Percentiles rank a stretch among this genome's conserved stretches.
Conservation (phyloP, 2,113 vertebrate species). For the Falco punctatus region DNA sequence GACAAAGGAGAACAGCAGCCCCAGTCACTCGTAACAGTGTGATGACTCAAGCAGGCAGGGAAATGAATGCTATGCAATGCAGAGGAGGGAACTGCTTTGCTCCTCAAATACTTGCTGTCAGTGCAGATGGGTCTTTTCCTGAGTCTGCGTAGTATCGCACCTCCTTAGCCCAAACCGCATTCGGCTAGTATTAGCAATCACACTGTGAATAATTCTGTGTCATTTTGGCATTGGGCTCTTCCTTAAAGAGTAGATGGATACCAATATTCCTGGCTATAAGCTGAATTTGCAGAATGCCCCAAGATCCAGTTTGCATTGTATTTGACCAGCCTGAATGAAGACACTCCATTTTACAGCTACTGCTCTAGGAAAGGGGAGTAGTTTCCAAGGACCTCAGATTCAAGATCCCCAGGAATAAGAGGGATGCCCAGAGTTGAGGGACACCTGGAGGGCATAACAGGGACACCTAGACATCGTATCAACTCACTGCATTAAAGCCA, state of each 20-base stretch:
- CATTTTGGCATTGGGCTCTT: background rate
- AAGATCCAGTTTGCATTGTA: background rate
- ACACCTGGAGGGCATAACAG: background rate
- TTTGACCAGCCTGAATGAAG: background rate
- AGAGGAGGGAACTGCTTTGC: background rate
- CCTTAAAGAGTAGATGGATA: fast-evolving
- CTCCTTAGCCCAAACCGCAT: background rate
- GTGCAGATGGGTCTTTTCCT: background rate
- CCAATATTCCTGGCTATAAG: background rate
- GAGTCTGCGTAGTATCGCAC: background rate
- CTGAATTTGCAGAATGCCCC: background rate
- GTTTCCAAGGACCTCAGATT: background rate
- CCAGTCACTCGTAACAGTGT: background rate
- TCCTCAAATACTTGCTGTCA: background rate
- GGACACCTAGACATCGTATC: background rate
- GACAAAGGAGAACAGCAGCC: background rate
- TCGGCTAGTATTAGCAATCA: background rate
- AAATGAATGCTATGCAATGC: background rate
- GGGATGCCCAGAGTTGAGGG: background rate
- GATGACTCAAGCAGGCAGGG: background rate
- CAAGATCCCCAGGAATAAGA: background rate
- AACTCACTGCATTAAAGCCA: background rate
- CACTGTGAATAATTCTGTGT: background rate
- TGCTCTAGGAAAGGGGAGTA: background rate
- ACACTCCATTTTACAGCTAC: background rate